Evolutionary conservation across 2,888 invertebrate genomes (phyloP).

Genomic region (Ormyrus labotus): DNA sequence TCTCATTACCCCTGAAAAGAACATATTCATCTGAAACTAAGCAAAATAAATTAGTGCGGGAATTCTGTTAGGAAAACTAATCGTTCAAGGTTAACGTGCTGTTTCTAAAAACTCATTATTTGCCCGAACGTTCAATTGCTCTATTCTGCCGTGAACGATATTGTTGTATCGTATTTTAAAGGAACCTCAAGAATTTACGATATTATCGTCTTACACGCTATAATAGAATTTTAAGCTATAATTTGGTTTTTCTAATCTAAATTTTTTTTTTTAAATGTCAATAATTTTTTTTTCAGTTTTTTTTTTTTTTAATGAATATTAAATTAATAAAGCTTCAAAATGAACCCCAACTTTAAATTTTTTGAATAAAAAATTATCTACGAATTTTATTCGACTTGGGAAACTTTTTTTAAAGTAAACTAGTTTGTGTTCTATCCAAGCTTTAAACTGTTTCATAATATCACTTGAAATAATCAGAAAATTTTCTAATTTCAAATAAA

Average conservation of each 20-base stretch:
- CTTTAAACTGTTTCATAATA: conserved; percentile 41
- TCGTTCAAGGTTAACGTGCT: conserved; percentile 27
- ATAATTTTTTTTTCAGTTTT: not conserved
- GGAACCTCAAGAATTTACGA: conserved; percentile 65
- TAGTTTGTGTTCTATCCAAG: conserved; percentile 33
- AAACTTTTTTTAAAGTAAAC: conserved; percentile 8
- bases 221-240: conserved; percentile 6
- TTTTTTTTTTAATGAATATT: not conserved
- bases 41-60: conserved; percentile 70
- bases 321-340: not conserved
- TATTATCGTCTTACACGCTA: conserved; percentile 43
- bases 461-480: not conserved
- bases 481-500: not conserved
- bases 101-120: no score
- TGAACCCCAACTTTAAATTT: not conserved
- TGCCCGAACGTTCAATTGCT: no score
- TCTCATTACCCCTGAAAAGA: conserved; percentile 70
- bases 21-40: conserved; percentile 69
- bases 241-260: conserved; percentile 7
- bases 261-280: not conserved
- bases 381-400: not conserved
- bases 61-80: conserved; percentile 63
- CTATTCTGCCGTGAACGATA: conserved; percentile 27
- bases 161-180: conserved; percentile 20
- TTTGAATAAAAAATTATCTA: conserved; percentile 6